Base-by-base conservation (phyloP, 2,113 vertebrate genomes). In the Perca schrenkii region DNA sequence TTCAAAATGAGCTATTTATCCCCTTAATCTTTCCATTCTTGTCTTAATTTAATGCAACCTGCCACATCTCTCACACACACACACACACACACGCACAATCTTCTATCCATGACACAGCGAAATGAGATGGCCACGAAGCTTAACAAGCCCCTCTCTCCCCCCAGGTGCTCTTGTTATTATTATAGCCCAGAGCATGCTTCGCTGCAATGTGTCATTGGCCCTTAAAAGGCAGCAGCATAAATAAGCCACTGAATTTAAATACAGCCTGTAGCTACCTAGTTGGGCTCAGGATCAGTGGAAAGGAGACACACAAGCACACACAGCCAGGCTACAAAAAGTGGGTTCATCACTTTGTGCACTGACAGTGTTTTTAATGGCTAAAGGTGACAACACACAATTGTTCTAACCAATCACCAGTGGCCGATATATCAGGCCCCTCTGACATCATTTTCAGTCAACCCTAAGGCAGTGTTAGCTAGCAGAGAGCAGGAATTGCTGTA, bases 181-280 rank as follows among this genome's bases (percentile, higher is more conserved):
- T 81, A 77, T 82, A 79, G 74, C 74, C 49, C 58, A 16, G 12
- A 53, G 83, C 25, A 2, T 57, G 68, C 58, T 53, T 72, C 50
- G 40, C 64, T 71, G 58, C 58, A 54, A 61, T 40, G 34, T 88
- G 57, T 54, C 77, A 36, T 36, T 31, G 65, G 12, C 22, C 80
- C 40, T 54, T 71, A 19, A 70, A 71, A 73, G 12, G 43, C 28
- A 54, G 36, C 12, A 50, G 61, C 28, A 57, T 15, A 67, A 76
- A 76, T 62, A 77, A 77, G 52, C n/a, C 34, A 57, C 22, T 25
- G 58, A 56, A 66, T 81, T 28, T 70, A 22, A 86, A 83, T 78
- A 77, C 8, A 70, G 40, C 84, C 80, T 21, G 40, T 40, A 74
- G 83, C 40, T 31, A 43, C 36, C 34, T 17, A 57, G 19, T 15